Base-by-base conservation (phyloP, 2,113 vertebrate genomes). In the Python bivittatus region DNA sequence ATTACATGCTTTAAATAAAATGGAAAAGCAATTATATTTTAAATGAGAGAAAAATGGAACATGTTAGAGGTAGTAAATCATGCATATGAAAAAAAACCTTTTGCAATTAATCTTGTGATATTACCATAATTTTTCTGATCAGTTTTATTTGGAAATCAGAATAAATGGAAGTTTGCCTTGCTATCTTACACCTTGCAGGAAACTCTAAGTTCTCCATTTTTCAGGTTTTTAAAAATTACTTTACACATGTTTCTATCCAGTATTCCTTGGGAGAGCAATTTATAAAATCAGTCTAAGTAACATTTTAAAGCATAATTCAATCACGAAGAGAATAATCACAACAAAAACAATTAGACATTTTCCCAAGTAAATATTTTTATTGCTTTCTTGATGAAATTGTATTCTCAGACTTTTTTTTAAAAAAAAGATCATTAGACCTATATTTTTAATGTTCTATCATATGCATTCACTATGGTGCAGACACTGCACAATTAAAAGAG, bases 11-110 rank as follows among this genome's bases (percentile, higher is more conserved):
- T 72, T 92, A 6, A 7, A 64, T 92, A 91, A 90, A 90, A 48
- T 22, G 42, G 0, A 0, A 91, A 92, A 88, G 25, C 13, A 23
- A 38, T 91, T 91, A 57, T 5, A 87, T 89, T 83, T 60, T 88
- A 13, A 83, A 84, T 72, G 91, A 93, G 64, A 87, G 91, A 27
- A 87, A 79, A 86, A 93, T 91, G 93, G 61, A 88, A 88, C 72
- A 85, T 96, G 88, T 96, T 96, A 97, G 90, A 92, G 93, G 93
- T 52, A 86, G 53, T 84, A 90, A 94, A 94, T 68, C 96, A 96
- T 97, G 96, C 96, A 96, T 56, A 90, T 91, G 93, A 89, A 94
- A 93, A 72, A 87, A 56, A 23, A n/a, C 90, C 91, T 84, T 84
- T 52, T 23, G 52, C 38, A 33, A 87, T 96, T 94, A 96, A 93